Evolutionary conservation across 2,888 invertebrate genomes (phyloP).

Genomic region (Chrysomela aeneicollis): DNA sequence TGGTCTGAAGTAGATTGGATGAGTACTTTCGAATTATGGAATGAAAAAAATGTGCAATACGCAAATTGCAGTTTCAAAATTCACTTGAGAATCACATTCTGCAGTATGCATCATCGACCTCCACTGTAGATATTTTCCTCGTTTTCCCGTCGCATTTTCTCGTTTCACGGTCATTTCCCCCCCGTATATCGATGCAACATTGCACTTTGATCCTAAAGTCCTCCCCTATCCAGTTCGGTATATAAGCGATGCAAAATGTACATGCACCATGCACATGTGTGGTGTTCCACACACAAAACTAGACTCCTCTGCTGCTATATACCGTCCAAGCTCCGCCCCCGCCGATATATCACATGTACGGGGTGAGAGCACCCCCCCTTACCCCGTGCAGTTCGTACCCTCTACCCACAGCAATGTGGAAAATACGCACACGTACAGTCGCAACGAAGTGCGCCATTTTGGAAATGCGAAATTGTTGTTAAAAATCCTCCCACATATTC

Average conservation of each 20-base stretch:
- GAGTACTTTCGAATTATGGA: too few species aligned
- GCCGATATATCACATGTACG: constrained; percentile 52
- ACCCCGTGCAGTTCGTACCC: constrained; percentile 43
- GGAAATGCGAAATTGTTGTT: constrained; percentile 53
- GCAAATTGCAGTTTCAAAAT: too few species aligned
- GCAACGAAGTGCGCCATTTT: constrained; percentile 51
- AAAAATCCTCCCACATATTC: constrained; percentile 40
- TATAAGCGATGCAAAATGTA: constrained; percentile 42
- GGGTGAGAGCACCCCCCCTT: constrained; percentile 49
- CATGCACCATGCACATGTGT: constrained; percentile 37
- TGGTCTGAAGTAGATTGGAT: too few species aligned
- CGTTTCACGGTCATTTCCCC: constrained; percentile 3
- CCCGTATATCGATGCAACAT: constrained; percentile 30
- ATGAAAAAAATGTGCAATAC: too few species aligned
- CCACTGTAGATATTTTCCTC: background rate
- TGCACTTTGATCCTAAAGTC: constrained; percentile 32
- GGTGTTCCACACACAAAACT: constrained; percentile 51
- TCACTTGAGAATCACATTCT: too few species aligned
- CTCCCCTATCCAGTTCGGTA: constrained; percentile 34
- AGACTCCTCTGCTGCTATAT: constrained; percentile 53
- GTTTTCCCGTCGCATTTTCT: background rate
- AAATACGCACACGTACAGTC: constrained; percentile 44
- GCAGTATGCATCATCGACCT: background rate
- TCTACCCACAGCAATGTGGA: constrained; percentile 44
- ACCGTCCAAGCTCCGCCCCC: constrained; percentile 53